These are phyloP conservation scores for Myzus persicae DNA, from an alignment of 1,140 invertebrate genomes.

Conservation along the genomic window DNA sequence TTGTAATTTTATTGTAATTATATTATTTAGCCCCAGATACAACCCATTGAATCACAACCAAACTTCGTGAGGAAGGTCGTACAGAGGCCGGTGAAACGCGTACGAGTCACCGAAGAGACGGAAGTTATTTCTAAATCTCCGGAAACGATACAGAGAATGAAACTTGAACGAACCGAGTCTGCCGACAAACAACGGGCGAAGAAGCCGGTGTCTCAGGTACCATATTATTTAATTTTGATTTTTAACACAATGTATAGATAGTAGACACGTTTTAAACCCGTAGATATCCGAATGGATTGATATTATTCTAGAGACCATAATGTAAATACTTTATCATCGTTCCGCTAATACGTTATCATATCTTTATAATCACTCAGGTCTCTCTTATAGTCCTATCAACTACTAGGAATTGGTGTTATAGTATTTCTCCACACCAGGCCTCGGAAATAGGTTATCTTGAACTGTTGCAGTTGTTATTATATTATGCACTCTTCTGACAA, in stretches of 20 bases:
- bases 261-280: neutral
- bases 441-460: neutral
- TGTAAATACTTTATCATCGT: neutral
- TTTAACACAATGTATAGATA: neutral
- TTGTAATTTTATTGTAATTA: neutral
- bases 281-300: neutral
- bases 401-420: neutral
- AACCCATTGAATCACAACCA: neutral
- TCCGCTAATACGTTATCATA: neutral
- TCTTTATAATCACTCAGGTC: neutral
- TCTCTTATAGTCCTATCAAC: neutral
- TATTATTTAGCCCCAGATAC: neutral
- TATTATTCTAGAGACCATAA: neutral
- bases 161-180: slow-evolving; percentile 7
- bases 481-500: neutral
- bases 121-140: neutral
- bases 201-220: slow-evolving; percentile 42
- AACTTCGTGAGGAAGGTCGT: neutral
- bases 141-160: neutral
- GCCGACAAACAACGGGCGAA: slow-evolving; percentile 2
- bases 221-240: neutral
- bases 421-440: neutral
- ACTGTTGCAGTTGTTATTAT: neutral
- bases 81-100: slow-evolving; percentile 3
- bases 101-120: neutral